A percentile compares a stretch with the other conserved stretches of the same genome.
These are phyloP conservation scores for Notolabrus celidotus DNA, from an alignment of 2,797 vertebrate species.

Conservation along the genomic window DNA sequence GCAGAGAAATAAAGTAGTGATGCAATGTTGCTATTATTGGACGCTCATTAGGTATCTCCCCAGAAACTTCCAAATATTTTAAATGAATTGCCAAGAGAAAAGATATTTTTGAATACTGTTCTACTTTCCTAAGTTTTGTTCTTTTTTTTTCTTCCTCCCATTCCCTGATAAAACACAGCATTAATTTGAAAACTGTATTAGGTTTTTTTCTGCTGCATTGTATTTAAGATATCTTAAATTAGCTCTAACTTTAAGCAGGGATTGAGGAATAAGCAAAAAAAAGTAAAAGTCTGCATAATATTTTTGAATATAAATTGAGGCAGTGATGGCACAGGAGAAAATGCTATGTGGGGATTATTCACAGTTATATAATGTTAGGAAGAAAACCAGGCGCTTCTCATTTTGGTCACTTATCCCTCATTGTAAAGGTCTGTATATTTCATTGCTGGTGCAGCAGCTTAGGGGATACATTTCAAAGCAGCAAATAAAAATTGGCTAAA, in stretches of 20 bases:
- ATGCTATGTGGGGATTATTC: constrained; percentile 87
- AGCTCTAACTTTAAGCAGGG: constrained; percentile 74
- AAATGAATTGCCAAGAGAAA: constrained; percentile 2
- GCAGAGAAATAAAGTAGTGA: constrained; percentile 17
- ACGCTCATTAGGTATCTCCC: neutral
- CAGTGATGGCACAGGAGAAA: constrained; percentile 83
- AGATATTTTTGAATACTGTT: constrained; percentile 5
- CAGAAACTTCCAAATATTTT: neutral
- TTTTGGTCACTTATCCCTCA: constrained; percentile 90
- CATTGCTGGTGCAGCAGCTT: constrained; percentile 88
- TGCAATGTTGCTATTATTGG: constrained; percentile 4
- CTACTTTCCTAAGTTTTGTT: constrained; percentile 5
- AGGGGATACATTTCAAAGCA: constrained; percentile 91
- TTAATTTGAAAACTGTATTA: constrained; percentile 27
- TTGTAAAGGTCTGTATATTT: constrained; percentile 90
- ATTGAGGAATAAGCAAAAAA: constrained; percentile 74
- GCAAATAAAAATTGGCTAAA: constrained; percentile 92
- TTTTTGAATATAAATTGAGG: constrained; percentile 86
- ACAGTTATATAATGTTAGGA: constrained; percentile 88
- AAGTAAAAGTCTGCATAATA: constrained; percentile 81
- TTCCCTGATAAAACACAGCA: constrained; percentile 35
- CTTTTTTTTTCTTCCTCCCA: too few species aligned
- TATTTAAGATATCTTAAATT: constrained; percentile 67
- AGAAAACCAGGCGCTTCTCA: constrained; percentile 87
- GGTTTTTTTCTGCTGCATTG: constrained; percentile 60